Evolutionary conservation across 2,888 invertebrate species (phyloP).

Genomic region (Scaptomyza tumidula): DNA sequence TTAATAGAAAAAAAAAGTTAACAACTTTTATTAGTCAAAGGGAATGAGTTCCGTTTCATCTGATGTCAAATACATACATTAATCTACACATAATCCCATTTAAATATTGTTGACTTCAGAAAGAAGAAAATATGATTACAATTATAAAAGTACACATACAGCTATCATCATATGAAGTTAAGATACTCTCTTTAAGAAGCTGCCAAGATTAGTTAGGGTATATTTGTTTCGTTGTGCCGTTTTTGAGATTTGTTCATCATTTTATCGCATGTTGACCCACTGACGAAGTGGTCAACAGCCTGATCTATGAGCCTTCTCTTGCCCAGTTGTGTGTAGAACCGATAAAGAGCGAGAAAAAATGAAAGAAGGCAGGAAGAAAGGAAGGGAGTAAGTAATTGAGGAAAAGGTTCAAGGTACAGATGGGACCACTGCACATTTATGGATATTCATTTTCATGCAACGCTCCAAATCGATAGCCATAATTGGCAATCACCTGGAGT

Average conservation of each 20-base stretch:
- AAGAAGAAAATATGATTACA: too few relatives aligned
- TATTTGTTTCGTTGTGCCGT: neutral
- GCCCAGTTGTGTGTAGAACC: constrained; percentile 2
- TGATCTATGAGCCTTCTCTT: constrained; percentile 58
- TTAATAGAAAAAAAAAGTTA: too few relatives aligned
- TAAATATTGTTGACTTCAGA: too few relatives aligned
- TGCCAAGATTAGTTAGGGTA: constrained; percentile 6
- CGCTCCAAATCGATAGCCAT: constrained; percentile 66
- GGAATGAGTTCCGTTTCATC: too few relatives aligned
- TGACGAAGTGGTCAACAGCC: constrained; percentile 32
- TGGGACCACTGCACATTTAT: constrained; percentile 68
- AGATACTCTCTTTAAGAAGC: too few relatives aligned
- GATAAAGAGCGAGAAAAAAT: neutral
- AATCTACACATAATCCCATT: too few relatives aligned
- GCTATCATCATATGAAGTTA: too few relatives aligned
- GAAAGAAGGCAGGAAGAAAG: neutral
- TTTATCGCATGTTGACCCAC: constrained; percentile 10
- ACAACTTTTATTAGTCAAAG: too few relatives aligned
- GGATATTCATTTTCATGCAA: constrained; percentile 74
- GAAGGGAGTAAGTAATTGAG: neutral
- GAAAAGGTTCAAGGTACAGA: constrained; percentile 35
- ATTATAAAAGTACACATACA: too few relatives aligned
- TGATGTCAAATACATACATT: too few relatives aligned
- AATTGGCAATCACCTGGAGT: constrained; percentile 53
- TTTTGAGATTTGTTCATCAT: neutral